Evolutionary conservation across 2,888 invertebrate species (phyloP).

Genomic region (Microchrysa polita): DNA sequence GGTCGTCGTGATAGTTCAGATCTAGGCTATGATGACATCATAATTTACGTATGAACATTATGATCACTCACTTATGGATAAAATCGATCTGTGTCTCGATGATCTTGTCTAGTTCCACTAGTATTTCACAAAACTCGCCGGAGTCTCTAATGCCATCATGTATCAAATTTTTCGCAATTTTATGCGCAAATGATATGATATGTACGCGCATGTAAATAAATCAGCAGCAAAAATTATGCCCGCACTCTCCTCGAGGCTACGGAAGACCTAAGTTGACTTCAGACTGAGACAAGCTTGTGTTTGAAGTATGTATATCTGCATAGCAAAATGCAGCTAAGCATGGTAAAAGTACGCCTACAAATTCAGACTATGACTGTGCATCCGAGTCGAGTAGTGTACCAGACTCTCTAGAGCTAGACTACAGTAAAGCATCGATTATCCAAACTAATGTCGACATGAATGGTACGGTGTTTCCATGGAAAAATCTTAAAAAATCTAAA

Average conservation of each 20-base stretch:
- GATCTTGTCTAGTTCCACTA: background rate
- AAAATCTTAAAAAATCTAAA: too few species aligned
- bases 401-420: too few species aligned
- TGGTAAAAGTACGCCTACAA: constrained; percentile 33
- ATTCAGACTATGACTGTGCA: background rate
- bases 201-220: constrained; percentile 33
- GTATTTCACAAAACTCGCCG: background rate
- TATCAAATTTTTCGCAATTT: constrained; percentile 35
- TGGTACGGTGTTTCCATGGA: too few species aligned
- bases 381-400: background rate
- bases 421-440: too few species aligned
- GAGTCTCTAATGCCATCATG: background rate
- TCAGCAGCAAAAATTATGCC: constrained; percentile 30
- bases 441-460: too few species aligned
- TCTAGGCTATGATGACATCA: constrained; percentile 29
- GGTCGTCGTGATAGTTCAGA: constrained; percentile 28
- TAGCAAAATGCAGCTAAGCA: constrained; percentile 7
- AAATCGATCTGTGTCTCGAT: background rate
- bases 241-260: background rate
- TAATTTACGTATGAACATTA: constrained; percentile 29
- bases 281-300: background rate
- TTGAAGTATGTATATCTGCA: background rate
- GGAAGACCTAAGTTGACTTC: background rate
- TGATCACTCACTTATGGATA: background rate
- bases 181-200: constrained; percentile 34